Percentiles rank a stretch among this genome's conserved stretches.
Evolutionary conservation across 2,888 invertebrate genomes (phyloP).

Genomic region (Bombyx huttoni): DNA sequence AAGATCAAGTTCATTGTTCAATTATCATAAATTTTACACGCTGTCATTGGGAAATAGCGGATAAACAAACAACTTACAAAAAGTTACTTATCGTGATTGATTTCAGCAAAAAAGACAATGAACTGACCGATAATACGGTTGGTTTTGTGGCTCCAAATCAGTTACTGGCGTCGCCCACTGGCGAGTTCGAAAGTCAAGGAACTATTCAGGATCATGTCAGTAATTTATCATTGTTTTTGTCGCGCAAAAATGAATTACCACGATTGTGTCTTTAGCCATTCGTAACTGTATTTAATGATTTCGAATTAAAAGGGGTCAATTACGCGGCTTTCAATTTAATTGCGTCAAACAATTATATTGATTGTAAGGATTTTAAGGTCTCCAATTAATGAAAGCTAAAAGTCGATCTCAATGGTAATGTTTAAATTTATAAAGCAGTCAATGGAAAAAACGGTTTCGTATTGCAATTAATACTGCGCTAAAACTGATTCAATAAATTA

Average conservation of each 20-base stretch:
- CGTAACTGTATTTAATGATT: slow-evolving; percentile 41
- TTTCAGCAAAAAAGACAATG: slow-evolving; percentile 22
- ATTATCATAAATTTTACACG: slow-evolving; percentile 1
- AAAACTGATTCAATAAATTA: no score
- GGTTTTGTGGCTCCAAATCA: slow-evolving; percentile 10
- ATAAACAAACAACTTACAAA: slow-evolving; percentile 4
- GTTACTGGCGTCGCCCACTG: slow-evolving; percentile 21
- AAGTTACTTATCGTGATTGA: slow-evolving; percentile 14
- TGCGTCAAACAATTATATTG: background rate
- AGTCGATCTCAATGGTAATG: background rate
- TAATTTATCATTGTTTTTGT: slow-evolving; percentile 61
- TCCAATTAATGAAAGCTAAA: background rate
- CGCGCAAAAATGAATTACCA: slow-evolving; percentile 28
- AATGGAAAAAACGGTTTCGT: background rate
- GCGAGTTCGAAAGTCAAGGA: slow-evolving; percentile 35
- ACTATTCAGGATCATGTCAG: slow-evolving; percentile 34
- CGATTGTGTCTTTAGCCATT: slow-evolving; percentile 25
- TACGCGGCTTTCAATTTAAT: background rate
- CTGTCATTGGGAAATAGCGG: slow-evolving; percentile 1
- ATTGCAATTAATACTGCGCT: background rate
- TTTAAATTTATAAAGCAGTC: background rate
- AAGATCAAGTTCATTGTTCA: background rate
- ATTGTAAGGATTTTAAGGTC: background rate
- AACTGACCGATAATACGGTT: slow-evolving; percentile 23
- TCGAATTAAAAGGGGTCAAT: slow-evolving; percentile 1